Base-by-base conservation (phyloP, 2,113 vertebrate species). In the Paralichthys olivaceus region DNA sequence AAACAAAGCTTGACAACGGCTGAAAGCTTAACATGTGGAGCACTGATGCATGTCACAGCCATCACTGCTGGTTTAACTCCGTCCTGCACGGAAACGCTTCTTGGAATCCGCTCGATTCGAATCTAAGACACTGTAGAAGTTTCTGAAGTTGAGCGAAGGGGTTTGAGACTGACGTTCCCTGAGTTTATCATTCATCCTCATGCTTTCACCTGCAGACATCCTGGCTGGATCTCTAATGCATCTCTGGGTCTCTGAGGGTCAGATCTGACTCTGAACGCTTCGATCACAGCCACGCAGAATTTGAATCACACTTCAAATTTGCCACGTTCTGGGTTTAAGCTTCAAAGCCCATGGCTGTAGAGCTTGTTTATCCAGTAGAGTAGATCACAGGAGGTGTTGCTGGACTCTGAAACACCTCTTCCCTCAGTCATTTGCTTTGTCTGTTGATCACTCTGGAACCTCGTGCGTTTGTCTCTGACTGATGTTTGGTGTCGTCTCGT, bases 221-320 rank as follows among this genome's bases (percentile, higher is more conserved):
- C 57, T 69, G 84, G 82, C 87, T 84, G 79, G 57, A 68, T 34
- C 79, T 81, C 29, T 28, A n/a, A 64, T 51, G 65, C 88, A 77
- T 77, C 28, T 77, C 71, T 22, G 71, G 71, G 58, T 80, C 76
- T 5, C 43, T 2, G 13, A 12, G 54, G 37, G 8, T 70, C 73
- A 58, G 64, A 64, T 51, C 70, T 47, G 63, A 29, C 11, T 0
- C 57, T 49, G 20, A 68, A 63, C 7, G 57, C 82, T 78, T 69
- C 37, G 11, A 75, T 74, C 79, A 77, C 58, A 60, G 22, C 62
- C 51, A 66, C 11, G 51, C 81, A 51, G 11, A 84, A 84, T 89
- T 77, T 87, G 59, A 87, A 72, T 58, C 59, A 1, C 59, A 22
- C 69, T 82, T 90, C 80, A 88, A 87, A 87, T 90, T 80, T 80